Percentiles rank a stretch among this genome's conserved stretches.
Evolutionary conservation across 1,140 invertebrate species (phyloP).

Genomic region (Drosophila tristis): DNA sequence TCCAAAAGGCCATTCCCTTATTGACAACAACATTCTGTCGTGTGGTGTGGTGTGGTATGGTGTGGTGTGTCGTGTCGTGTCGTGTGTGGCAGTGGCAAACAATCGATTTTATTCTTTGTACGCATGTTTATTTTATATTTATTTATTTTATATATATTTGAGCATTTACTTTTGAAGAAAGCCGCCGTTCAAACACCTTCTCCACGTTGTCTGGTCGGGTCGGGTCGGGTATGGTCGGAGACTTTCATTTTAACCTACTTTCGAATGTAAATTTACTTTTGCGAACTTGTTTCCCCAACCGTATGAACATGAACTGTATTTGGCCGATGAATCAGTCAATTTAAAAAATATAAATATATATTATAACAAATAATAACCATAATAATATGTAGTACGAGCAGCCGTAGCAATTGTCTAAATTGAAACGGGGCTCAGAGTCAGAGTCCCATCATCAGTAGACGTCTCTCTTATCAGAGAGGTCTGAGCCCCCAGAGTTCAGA

Average conservation of each 20-base stretch:
- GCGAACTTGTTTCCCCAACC: conserved; percentile 24
- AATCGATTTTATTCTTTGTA: conserved; percentile 71
- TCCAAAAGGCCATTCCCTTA: conserved; percentile 49
- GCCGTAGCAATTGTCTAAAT: conserved; percentile 61
- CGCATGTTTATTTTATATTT: conserved; percentile 33
- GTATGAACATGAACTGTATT: conserved; percentile 30
- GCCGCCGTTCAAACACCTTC: conserved; percentile 48
- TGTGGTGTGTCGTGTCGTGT: too few species aligned
- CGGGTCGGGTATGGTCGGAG: neutral
- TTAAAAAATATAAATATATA: conserved; percentile 35
- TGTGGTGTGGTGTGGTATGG: neutral
- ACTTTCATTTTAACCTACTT: conserved; percentile 77
- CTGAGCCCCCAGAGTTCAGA: conserved; percentile 54
- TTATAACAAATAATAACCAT: conserved; percentile 64
- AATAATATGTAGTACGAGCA: conserved; percentile 18
- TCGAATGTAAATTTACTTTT: conserved; percentile 35
- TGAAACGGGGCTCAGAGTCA: conserved; percentile 41
- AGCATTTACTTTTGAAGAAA: conserved; percentile 39
- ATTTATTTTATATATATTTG: conserved; percentile 3
- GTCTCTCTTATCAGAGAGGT: conserved; percentile 47
- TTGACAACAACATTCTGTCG: conserved; percentile 18
- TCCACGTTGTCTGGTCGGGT: neutral
- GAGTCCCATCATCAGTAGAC: neutral
- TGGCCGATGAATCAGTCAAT: conserved; percentile 72
- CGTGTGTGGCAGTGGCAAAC: conserved; percentile 27